phyloP scores from a whole-genome alignment of 2,113 vertebrate species.

The Daphoenositta chrysoptera region DNA sequence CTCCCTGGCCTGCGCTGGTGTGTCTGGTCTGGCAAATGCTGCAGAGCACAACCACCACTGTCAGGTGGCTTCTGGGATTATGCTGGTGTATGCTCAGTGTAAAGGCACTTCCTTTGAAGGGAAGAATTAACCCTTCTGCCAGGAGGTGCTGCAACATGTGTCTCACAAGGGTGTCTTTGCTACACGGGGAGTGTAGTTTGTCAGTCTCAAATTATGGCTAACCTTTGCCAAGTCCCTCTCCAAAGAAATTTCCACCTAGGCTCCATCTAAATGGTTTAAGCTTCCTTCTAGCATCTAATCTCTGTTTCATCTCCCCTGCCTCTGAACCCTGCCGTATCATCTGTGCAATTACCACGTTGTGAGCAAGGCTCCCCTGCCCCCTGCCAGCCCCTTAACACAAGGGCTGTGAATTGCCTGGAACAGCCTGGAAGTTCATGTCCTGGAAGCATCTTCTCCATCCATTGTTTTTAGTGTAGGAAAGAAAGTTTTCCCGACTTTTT shows the following conservation, averaged over 20 bases:
- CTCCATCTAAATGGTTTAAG: not conserved
- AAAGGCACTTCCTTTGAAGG: not conserved
- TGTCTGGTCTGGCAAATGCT: not conserved
- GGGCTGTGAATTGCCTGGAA: not conserved
- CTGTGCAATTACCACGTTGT: not conserved
- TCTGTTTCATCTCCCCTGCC: not conserved
- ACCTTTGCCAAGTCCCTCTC: not conserved
- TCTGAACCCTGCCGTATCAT: not conserved
- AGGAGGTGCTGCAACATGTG: not conserved
- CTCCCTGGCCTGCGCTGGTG: not conserved
- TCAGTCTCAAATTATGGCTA: not conserved
- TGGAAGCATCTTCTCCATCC: not conserved
- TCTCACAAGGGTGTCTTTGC: not conserved
- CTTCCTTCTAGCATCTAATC: not conserved
- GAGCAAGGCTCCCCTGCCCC: not conserved
- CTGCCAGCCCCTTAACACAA: not conserved
- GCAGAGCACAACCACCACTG: not conserved
- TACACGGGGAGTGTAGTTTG: not conserved
- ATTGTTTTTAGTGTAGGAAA: not conserved
- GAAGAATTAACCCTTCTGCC: not conserved
- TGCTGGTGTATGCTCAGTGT: not conserved
- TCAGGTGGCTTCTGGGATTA: not conserved
- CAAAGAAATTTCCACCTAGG: not conserved
- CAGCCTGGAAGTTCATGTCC: not conserved
- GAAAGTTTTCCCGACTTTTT: not conserved